Base-by-base conservation (phyloP, 2,797 vertebrate species). In the Paedocypris micromegethes region DNA sequence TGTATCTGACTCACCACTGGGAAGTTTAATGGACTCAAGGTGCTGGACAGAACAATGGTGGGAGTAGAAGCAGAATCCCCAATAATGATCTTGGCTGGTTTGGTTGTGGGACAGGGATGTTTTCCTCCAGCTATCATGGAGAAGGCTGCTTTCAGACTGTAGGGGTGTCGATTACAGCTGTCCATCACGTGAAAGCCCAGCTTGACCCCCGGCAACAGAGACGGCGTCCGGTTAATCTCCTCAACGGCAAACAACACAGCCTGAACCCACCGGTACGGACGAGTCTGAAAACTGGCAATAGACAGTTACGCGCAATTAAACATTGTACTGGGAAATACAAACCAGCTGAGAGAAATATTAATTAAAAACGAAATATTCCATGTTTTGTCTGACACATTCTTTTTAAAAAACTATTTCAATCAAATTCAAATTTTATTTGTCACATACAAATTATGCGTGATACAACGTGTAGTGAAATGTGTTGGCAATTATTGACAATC, bases 181-280 rank as follows among this genome's bases (percentile, higher is more conserved):
- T 78, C 68, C 23, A 75, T 73, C 53, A 83, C 70, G 45, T 58
- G 73, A 56, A 78, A 81, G 38, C 79, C 75, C 39, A 82, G 74
- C 38, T 39, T 65, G 7, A 83, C 61, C 46, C 72, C 76, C 6
- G 79, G 82, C 5, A 79, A 71, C 23, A 80, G 53, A 40, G 46
- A 45, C 8, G 73, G 66, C 43, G 76, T 75, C 9, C 50, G 63
- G 71, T 80, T 80, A 42, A 80, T 78, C 67, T 80, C 75, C 40
- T 89, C 85, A 73, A 90, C 70, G 0, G 89, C 86, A 78, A 88
- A 91, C 44, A 87, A 69, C 78, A 90, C 81, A 4, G 83, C 84
- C 62, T 89, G 83, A 39, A 85, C 47, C 80, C 86, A 88, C 55
- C 84, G 86, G 37, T 87, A 59, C 3, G 85, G 77, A 58, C 79